phyloP scores from a whole-genome alignment of 2,888 invertebrate genomes.

The Chesias legatella region DNA sequence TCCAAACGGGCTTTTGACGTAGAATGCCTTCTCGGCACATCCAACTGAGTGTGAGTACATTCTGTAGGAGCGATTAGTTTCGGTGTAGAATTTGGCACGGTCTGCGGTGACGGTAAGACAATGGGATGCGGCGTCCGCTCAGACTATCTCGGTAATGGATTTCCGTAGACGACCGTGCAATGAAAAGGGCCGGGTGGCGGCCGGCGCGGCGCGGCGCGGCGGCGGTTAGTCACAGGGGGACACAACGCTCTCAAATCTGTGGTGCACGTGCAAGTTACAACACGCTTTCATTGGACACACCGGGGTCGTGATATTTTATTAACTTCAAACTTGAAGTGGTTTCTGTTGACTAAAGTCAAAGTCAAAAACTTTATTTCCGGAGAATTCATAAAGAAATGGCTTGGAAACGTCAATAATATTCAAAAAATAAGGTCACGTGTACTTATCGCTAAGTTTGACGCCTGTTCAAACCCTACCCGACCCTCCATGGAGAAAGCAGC shows the following conservation, averaged over 20 bases:
- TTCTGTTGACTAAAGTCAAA: slow-evolving; percentile 9
- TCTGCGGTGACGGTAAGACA: slow-evolving; percentile 33
- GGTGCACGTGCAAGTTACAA: slow-evolving; percentile 36
- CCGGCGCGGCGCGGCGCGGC: no score
- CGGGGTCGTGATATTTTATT: slow-evolving; percentile 29
- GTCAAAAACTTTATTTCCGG: no score
- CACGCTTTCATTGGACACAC: slow-evolving; percentile 29
- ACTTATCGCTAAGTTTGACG: no score
- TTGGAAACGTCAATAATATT: no score
- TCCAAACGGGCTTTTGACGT: slow-evolving; percentile 22
- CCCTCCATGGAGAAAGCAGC: no score
- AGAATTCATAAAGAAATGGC: no score
- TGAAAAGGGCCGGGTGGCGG: slow-evolving; percentile 47
- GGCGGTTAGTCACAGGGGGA: slow-evolving; percentile 35
- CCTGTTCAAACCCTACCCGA: no score
- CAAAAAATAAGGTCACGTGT: no score
- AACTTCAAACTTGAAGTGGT: slow-evolving; percentile 25
- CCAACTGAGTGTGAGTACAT: slow-evolving; percentile 12
- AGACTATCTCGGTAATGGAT: slow-evolving; percentile 40
- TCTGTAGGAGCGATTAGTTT: slow-evolving; percentile 24
- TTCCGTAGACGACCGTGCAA: slow-evolving; percentile 36
- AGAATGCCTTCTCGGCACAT: slow-evolving; percentile 7
- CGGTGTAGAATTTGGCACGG: slow-evolving; percentile 32
- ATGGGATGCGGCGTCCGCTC: slow-evolving; percentile 31
- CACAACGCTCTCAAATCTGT: slow-evolving; percentile 26